Evolutionary conservation across 2,888 invertebrate species (phyloP), one percentile per base, ranked within the genome.

Genomic region (Ectropis crepuscularia): DNA sequence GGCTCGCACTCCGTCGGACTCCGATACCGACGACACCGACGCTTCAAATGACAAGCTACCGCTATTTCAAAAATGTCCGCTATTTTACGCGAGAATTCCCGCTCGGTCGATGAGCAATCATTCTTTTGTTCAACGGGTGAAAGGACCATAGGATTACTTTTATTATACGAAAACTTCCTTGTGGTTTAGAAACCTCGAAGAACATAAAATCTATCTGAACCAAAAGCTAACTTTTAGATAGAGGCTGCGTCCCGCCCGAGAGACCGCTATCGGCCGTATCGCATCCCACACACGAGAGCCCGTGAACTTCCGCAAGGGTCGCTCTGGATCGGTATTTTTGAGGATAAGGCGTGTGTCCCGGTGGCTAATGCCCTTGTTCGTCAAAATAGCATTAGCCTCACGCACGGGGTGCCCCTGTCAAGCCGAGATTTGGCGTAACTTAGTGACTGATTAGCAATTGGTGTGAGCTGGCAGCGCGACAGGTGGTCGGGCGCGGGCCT

Each of bases 381-480:
- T 89, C 86, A 89, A 88, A 90, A 89, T 81, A 85, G 80, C 85
- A 88, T 87, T 87, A 88, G 77, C 75, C 77, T 73, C 78, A 79
- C 81, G 73, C 75, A 68, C 76, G 80, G 77, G 67, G 79, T 80
- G 81, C 79, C 79, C 81, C 81, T 86, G 86, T 86, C 87, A 83
- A 74, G 78, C 86, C 79, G 90, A 91, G 90, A 92, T 91, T 91
- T 89, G 84, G 86, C 83, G 85, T 84, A 87, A 87, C 88, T 89
- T 89, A 89, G 89, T 91, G 91, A 91, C 91, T 92, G 92, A 91
- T 91, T 91, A 90, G 92, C 89, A 87, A 87, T 88, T 87, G 87
- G 82, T 87, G 84, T 79, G 83, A 82, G 84, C 81, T 85, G 84
- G 81, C 82, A 81, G 83, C 82, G 90, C 92, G 91, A 90, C 91